Percentiles rank a stretch among this genome's conserved stretches.
phyloP scores from a whole-genome alignment of 2,113 vertebrate species.

The Suricata suricatta region DNA sequence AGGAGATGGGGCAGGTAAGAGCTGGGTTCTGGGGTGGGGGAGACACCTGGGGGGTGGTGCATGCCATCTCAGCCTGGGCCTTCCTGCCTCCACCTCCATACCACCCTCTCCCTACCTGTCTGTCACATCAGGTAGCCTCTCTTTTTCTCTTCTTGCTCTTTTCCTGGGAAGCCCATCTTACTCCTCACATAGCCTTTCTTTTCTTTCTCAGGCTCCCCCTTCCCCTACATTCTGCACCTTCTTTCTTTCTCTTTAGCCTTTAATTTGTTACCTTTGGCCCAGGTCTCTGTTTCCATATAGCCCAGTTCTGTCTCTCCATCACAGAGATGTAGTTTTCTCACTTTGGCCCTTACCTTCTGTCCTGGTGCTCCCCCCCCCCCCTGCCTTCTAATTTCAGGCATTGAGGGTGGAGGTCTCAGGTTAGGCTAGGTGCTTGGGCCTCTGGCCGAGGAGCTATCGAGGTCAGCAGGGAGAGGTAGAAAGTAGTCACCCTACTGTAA shows the following conservation, averaged over 20 bases:
- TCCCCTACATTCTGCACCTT: background rate
- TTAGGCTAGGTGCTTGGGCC: background rate
- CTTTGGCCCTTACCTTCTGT: background rate
- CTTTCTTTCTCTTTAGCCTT: slow-evolving; percentile 18
- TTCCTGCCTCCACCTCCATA: background rate
- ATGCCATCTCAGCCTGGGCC: background rate
- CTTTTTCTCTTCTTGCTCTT: background rate
- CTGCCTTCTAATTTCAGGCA: background rate
- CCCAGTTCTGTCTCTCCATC: background rate
- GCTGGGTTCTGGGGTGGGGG: background rate
- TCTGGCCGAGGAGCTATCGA: background rate
- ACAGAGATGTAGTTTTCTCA: background rate
- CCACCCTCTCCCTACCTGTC: background rate
- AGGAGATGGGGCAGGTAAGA: slow-evolving; percentile 79
- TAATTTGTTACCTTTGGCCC: slow-evolving; percentile 9
- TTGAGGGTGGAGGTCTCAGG: background rate
- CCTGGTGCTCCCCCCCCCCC: background rate
- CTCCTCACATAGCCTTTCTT: background rate
- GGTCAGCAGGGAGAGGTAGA: background rate
- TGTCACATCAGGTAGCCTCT: background rate
- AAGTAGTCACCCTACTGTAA: background rate
- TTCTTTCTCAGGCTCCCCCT: background rate
- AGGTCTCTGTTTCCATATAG: background rate
- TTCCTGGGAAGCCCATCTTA: background rate
- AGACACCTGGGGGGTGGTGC: background rate